Conservation (phyloP, 30 jellyfish, hydroid and myxozoan species). For the Catostylus mosaicus region DNA sequence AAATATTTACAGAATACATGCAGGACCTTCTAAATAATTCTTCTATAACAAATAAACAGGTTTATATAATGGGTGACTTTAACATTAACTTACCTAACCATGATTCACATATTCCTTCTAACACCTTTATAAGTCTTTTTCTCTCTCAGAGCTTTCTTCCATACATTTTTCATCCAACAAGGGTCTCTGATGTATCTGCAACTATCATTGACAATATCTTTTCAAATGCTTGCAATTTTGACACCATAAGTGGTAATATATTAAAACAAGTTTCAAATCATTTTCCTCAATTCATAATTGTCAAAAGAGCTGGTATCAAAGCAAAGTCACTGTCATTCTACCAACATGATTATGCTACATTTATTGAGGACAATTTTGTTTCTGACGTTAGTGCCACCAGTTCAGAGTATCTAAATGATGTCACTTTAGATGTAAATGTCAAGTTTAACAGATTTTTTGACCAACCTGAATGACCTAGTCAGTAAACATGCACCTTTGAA, state of each 20-base stretch:
- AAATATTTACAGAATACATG: constrained; percentile 15
- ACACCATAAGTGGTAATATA: constrained; percentile 52
- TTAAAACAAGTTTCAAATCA: constrained; percentile 42
- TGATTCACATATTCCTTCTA: no score
- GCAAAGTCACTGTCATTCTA: constrained; percentile 1
- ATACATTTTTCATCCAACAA: constrained; percentile 41
- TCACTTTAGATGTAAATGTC: constrained; percentile 33
- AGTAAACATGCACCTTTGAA: constrained; percentile 44
- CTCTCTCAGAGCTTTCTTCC: constrained; percentile 59
- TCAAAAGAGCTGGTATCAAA: constrained; percentile 40
- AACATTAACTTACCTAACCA: no score
- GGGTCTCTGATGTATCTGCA: constrained; percentile 57
- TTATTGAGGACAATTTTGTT: constrained; percentile 17
- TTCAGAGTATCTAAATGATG: constrained; percentile 37
- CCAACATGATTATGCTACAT: constrained; percentile 49
- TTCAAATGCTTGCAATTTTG: constrained; percentile 28
- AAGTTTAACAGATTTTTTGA: constrained; percentile 26
- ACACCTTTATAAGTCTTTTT: constrained; percentile 23
- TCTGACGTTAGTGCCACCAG: constrained; percentile 8
- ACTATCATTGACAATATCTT: constrained; percentile 52
- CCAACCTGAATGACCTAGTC: constrained; percentile 38
- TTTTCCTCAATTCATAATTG: constrained; percentile 48
- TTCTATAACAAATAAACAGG: no score
- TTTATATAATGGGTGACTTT: no score
- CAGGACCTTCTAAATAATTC: no score